Conservation (phyloP, 2,797 vertebrate species). For the Pipistrellus pipistrellus region DNA sequence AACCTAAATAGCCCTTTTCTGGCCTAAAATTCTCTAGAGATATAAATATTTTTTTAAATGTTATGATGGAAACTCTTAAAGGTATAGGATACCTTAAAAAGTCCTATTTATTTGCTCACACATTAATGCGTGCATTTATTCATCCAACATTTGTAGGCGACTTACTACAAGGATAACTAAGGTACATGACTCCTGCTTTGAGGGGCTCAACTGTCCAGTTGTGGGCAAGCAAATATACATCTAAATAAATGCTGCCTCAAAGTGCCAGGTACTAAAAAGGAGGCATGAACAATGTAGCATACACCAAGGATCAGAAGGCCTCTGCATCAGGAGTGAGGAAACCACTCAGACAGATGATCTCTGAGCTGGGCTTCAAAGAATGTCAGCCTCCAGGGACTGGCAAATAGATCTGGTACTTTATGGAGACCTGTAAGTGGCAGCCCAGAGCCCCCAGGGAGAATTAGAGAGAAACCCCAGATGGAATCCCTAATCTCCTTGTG, state of each 20-base stretch:
- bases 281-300: not conserved
- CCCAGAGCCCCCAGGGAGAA: constrained; percentile 14
- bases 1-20: not conserved
- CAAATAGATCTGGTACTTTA: not conserved
- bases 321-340: not conserved
- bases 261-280: not conserved
- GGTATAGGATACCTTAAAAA: not conserved
- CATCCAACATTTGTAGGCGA: not conserved
- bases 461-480: constrained; percentile 48
- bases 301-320: not conserved
- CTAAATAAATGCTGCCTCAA: not conserved
- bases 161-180: not conserved
- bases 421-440: constrained; percentile 52
- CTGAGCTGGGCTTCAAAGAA: not conserved
- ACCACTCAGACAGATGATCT: not conserved
- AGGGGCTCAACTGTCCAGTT: not conserved
- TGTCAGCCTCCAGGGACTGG: constrained; percentile 41
- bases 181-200: not conserved
- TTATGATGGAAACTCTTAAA: constrained; percentile 8
- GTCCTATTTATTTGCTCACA: not conserved
- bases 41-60: not conserved
- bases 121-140: not conserved
- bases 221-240: not conserved
- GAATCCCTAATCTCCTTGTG: constrained; percentile 52
- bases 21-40: constrained; percentile 4